Evolutionary conservation across 2,797 vertebrate genomes (phyloP), one percentile per base, ranked within the genome.

Genomic region (Zenarchopterus dispar): DNA sequence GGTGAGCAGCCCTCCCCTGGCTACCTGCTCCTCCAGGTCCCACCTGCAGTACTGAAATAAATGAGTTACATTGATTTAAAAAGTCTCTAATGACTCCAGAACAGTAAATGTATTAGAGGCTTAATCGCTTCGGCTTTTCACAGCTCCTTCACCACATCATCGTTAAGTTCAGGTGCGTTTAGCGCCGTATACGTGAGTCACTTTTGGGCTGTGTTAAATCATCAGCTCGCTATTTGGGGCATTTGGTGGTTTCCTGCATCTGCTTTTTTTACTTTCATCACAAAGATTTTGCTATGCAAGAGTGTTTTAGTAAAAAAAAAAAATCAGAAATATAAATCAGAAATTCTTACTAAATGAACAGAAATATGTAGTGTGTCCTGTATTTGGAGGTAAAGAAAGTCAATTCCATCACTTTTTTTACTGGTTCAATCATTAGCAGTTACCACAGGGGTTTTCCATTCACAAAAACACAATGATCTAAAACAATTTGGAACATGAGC

Each of bases 31-130:
- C 80, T 82, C 48, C 44, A 18, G 53, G 70, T 61, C 70, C 72
- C 76, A 85, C 77, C 89, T 88, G 84, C 67, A 69, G 60, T 77
- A 57, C 75, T 71, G 63, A 67, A 60, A 77, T 78, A 59, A 85
- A 88, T 89, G 77, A 80, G 84, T 87, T 71, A 80, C 62, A 86
- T 82, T 28, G 84, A 86, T 91, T 88, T 70, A 68, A 81, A 80
- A 77, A 51, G 69, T 75, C 74, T 78, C 75, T 77, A 72, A 84
- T 82, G 79, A 75, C 73, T 80, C 66, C 5, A 73, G 73, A 79
- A 79, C 68, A 67, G 67, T 87, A 77, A 79, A 81, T 70, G 75
- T 74, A 80, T 85, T 74, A 69, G 69, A 62, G 76, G 64, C 56
- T 70, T 78, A 80, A 84, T 81, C 48, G 45, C 64, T 75, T 22